Base-by-base conservation (phyloP, 2,888 invertebrate species). In the Machimus atricapillus region DNA sequence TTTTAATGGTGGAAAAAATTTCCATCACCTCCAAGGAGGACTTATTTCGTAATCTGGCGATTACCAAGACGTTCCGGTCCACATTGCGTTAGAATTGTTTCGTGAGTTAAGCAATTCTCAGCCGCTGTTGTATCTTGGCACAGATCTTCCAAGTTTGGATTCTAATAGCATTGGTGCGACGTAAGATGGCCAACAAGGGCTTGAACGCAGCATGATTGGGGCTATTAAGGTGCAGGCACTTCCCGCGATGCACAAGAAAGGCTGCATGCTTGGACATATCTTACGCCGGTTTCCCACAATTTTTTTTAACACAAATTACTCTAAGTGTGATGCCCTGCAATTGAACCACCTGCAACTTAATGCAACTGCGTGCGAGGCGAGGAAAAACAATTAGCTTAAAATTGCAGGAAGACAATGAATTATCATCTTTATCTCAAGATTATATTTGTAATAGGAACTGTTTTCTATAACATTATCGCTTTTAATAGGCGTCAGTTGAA, bases 71-170 rank as follows among this genome's bases (percentile, higher is more conserved):
- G 58, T 58, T 82, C 43, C 82, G 34, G 82, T 58, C 37, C 37
- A 56, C 58, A 82, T 58, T 82, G 82, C 58, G 34, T 66, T 73
- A 40, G 83, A 73, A 66, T 83, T 83, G 66, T 83, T 83, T 43
- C 40, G 66, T 31, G 31, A 46, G 31, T 37, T 83, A 37, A 58
- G 52, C 66, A 73, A 58, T 58, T 73, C 73, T 23, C 19, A 66
- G 37, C 23, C 7, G 37, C 3, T 1, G 14, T 73, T 58, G 34
- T 83, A 83, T 58, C 66, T 83, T 7, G 14, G 16, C 66, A 12
- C 58, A 83, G 7, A 66, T 83, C 82, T 82, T 8, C 43, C 46
- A n/a, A 31, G 16, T 23, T 56, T 43, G 23, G 52, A 56, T 31
- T 81, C 81, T 81, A 81, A 81, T 27, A 56, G 52, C 81, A n/a